These are phyloP conservation scores for Lasius platythorax DNA, from an alignment of 2,888 invertebrate species.

Conservation along the genomic window DNA sequence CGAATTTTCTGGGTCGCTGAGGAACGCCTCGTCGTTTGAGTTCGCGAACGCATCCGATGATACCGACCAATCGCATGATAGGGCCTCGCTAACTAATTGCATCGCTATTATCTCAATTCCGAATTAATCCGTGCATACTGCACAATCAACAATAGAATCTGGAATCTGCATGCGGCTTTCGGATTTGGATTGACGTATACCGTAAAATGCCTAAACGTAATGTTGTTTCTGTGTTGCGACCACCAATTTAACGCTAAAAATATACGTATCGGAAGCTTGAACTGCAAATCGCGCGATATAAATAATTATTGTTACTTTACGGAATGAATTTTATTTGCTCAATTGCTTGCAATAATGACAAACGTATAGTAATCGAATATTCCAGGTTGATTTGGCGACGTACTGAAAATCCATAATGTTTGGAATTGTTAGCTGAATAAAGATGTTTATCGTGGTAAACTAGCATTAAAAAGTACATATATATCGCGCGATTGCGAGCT, in stretches of 20 bases:
- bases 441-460: neutral
- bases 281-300: neutral
- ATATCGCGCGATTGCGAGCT: neutral
- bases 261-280: neutral
- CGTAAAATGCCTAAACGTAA: neutral
- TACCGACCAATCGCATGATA: slow-evolving; percentile 24
- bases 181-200: slow-evolving; percentile 3
- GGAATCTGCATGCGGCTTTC: slow-evolving; percentile 42
- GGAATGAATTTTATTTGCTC: neutral
- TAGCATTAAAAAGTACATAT: neutral
- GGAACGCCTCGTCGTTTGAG: slow-evolving; percentile 16
- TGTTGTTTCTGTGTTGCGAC: neutral
- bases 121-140: slow-evolving; percentile 48
- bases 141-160: slow-evolving; percentile 18
- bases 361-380: neutral
- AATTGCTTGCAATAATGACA: neutral
- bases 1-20: slow-evolving; percentile 45
- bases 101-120: slow-evolving; percentile 46
- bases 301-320: neutral
- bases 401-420: neutral
- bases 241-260: neutral
- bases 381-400: neutral
- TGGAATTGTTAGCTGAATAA: neutral
- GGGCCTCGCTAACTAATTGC: slow-evolving; percentile 43
- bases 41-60: neutral